Percentiles rank a stretch among this genome's conserved stretches.
These are phyloP conservation scores for Athene noctua DNA, from an alignment of 2,113 vertebrate genomes.

Conservation along the genomic window DNA sequence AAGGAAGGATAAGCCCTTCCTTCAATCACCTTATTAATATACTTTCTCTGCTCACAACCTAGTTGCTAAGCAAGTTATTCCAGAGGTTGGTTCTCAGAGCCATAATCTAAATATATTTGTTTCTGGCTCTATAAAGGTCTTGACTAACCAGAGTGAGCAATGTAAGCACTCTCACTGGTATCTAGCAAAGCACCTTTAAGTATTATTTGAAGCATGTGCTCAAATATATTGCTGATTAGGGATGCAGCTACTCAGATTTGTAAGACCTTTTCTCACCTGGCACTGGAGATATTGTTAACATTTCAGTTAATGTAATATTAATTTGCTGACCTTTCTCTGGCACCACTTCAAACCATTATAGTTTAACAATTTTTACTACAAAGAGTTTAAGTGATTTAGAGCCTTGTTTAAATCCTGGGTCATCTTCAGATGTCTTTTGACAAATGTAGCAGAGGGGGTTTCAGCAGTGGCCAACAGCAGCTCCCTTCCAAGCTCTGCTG, in stretches of 20 bases:
- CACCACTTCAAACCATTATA: not conserved
- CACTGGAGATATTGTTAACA: not conserved
- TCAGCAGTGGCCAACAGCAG: not conserved
- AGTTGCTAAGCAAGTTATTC: constrained; percentile 43
- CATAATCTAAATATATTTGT: constrained; percentile 40
- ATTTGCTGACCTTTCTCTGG: not conserved
- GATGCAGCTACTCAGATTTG: not conserved
- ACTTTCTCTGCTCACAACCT: not conserved
- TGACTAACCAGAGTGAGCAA: constrained; percentile 23
- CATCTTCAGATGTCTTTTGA: not conserved
- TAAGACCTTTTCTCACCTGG: not conserved
- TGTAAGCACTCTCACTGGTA: not conserved
- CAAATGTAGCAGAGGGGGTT: not conserved
- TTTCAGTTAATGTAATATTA: not conserved
- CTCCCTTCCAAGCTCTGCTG: not conserved
- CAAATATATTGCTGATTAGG: not conserved
- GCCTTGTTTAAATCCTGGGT: not conserved
- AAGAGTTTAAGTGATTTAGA: not conserved
- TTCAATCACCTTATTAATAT: not conserved
- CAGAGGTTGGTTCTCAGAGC: constrained; percentile 29
- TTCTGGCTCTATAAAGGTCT: constrained; percentile 3
- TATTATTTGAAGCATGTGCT: constrained; percentile 13
- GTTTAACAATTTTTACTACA: not conserved
- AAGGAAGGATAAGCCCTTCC: not conserved
- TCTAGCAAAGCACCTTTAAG: constrained; percentile 19